Evolutionary conservation across 2,797 vertebrate genomes (phyloP).

Genomic region (Emys orbicularis): DNA sequence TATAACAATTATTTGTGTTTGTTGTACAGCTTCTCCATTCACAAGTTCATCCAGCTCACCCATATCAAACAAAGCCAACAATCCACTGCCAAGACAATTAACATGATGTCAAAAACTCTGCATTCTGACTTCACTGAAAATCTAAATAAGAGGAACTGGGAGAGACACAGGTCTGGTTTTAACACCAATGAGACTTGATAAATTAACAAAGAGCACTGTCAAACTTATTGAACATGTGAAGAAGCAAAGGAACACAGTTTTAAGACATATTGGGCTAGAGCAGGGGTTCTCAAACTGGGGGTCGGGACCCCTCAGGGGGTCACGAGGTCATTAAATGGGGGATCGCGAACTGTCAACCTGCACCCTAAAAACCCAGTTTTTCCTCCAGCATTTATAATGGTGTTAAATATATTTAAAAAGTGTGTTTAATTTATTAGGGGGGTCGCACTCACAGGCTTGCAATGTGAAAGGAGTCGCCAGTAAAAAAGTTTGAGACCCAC

Average conservation of each 20-base stretch:
- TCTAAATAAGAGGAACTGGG: not conserved
- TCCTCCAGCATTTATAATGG: too few species aligned
- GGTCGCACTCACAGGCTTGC: too few species aligned
- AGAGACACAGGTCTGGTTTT: not conserved
- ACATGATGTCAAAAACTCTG: not conserved
- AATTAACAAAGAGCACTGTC: not conserved
- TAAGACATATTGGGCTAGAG: not conserved
- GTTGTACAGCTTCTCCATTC: not conserved
- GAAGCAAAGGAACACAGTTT: accelerated
- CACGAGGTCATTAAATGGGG: too few species aligned
- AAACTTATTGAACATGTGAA: not conserved
- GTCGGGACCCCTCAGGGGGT: too few species aligned
- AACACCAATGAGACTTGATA: not conserved
- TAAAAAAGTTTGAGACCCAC: too few species aligned
- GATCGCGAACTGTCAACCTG: too few species aligned
- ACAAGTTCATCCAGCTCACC: not conserved
- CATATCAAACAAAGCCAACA: not conserved
- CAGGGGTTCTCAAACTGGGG: too few species aligned
- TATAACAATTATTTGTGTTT: not conserved
- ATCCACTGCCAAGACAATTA: not conserved
- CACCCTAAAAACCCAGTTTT: too few species aligned
- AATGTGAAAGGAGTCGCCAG: too few species aligned
- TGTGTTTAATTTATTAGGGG: too few species aligned
- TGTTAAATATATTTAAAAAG: too few species aligned
- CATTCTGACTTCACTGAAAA: not conserved